phyloP scores from a whole-genome alignment of 1,140 invertebrate genomes.

The Cylas formicarius region DNA sequence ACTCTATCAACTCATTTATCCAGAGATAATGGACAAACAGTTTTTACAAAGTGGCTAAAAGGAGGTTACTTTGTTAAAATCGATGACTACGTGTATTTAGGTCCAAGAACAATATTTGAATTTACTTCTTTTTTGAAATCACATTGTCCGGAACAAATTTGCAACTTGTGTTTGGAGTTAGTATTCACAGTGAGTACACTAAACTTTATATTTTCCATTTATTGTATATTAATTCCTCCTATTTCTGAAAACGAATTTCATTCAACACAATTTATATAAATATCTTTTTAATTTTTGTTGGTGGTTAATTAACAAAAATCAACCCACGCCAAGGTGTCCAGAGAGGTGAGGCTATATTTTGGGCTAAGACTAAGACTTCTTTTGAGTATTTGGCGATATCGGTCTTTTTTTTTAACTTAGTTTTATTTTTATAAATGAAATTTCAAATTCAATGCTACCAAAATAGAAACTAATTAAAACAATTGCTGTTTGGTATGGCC shows the following conservation, averaged over 20 bases:
- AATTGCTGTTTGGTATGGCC: too few relatives aligned
- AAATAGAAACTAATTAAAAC: too few relatives aligned
- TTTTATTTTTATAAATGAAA: too few relatives aligned
- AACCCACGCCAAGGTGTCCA: too few relatives aligned
- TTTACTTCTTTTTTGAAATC: constrained; percentile 29
- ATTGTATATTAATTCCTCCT: background rate
- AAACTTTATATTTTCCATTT: background rate
- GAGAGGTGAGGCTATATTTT: too few relatives aligned
- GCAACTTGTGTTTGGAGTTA: constrained; percentile 30
- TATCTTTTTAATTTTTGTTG: background rate
- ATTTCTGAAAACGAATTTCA: background rate
- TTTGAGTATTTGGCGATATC: too few relatives aligned
- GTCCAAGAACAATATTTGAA: constrained; percentile 28
- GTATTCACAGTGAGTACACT: constrained; percentile 26
- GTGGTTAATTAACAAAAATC: too few relatives aligned
- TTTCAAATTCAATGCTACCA: too few relatives aligned
- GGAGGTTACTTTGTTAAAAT: constrained; percentile 28
- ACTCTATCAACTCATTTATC: constrained; percentile 21
- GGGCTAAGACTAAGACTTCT: too few relatives aligned
- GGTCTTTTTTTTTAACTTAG: too few relatives aligned
- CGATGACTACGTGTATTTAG: constrained; percentile 23
- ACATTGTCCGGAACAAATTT: constrained; percentile 24
- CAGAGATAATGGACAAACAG: constrained; percentile 25
- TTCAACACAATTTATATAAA: background rate
- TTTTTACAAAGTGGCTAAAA: constrained; percentile 27